Conservation (phyloP, 2,797 vertebrate species). For the Syngnathus rostellatus region DNA sequence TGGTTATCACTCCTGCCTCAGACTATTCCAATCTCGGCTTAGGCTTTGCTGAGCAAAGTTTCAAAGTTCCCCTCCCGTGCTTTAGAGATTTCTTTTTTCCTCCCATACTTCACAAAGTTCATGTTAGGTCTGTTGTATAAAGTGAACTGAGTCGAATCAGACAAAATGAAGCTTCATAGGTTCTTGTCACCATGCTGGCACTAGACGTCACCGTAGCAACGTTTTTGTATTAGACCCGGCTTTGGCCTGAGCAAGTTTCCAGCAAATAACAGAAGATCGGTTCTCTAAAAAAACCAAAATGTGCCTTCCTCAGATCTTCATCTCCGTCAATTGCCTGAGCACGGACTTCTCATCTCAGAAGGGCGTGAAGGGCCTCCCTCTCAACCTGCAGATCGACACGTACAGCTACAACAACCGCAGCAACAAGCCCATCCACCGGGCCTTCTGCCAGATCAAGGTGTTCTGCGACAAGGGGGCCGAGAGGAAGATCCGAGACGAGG, state of each 20-base stretch:
- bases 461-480: slow-evolving; percentile 99
- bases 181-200: too few relatives aligned
- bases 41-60: too few relatives aligned
- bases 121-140: too few relatives aligned
- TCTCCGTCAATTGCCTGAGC: slow-evolving; percentile 97
- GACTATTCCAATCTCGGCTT: too few relatives aligned
- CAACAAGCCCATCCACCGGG: slow-evolving; percentile 95
- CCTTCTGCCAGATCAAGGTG: slow-evolving; percentile 97
- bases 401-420: slow-evolving; percentile 99
- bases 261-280: not conserved
- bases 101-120: too few relatives aligned
- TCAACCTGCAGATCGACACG: slow-evolving; percentile 96
- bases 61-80: too few relatives aligned
- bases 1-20: too few relatives aligned
- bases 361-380: slow-evolving; percentile 92
- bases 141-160: too few relatives aligned
- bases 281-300: not conserved
- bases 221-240: not conserved
- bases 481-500: slow-evolving; percentile 97
- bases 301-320: slow-evolving; percentile 80
- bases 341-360: slow-evolving; percentile 99
- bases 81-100: too few relatives aligned
- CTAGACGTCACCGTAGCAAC: too few relatives aligned
- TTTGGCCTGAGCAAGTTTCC: not conserved
- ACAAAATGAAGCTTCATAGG: too few relatives aligned